phyloP scores from a whole-genome alignment of 2,888 invertebrate species.

The Sminthurides aquaticus region DNA sequence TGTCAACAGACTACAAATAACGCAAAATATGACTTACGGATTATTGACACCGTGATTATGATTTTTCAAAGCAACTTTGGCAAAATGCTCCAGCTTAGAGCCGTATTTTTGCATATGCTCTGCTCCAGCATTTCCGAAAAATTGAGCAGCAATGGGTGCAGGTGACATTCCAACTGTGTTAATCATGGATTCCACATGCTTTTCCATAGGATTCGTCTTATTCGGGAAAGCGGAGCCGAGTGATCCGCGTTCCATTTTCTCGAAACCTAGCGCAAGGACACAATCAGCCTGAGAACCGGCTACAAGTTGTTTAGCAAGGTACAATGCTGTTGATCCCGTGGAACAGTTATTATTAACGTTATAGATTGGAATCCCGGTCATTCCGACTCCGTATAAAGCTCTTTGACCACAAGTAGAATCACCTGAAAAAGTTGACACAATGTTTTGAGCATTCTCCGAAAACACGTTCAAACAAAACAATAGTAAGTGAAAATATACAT shows the following conservation, averaged over 20 bases:
- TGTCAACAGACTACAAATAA: too few species aligned
- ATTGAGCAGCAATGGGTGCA: slow-evolving; percentile 83
- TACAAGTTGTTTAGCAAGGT: slow-evolving; percentile 84
- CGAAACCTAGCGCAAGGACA: slow-evolving; percentile 89
- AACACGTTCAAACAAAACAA: background rate
- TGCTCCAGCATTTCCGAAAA: slow-evolving; percentile 91
- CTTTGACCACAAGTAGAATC: slow-evolving; percentile 94
- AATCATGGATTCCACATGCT: slow-evolving; percentile 75
- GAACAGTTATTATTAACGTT: slow-evolving; percentile 99
- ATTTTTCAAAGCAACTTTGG: slow-evolving; percentile 96
- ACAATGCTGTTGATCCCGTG: slow-evolving; percentile 87
- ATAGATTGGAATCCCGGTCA: slow-evolving; percentile 93
- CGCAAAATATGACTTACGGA: slow-evolving; percentile 70
- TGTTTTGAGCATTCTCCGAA: too few species aligned
- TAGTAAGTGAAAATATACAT: background rate
- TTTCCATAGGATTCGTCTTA: slow-evolving; percentile 81
- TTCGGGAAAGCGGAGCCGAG: slow-evolving; percentile 62
- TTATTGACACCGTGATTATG: slow-evolving; percentile 95
- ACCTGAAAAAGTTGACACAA: too few species aligned
- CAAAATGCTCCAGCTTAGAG: slow-evolving; percentile 84
- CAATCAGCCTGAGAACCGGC: slow-evolving; percentile 80
- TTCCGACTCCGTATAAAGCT: slow-evolving; percentile 85
- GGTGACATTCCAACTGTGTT: slow-evolving; percentile 71
- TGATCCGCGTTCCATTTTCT: slow-evolving; percentile 95
- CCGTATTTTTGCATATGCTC: slow-evolving; percentile 97